Evolutionary conservation across 2,888 invertebrate genomes (phyloP).

Genomic region (Acholoe squamosa): DNA sequence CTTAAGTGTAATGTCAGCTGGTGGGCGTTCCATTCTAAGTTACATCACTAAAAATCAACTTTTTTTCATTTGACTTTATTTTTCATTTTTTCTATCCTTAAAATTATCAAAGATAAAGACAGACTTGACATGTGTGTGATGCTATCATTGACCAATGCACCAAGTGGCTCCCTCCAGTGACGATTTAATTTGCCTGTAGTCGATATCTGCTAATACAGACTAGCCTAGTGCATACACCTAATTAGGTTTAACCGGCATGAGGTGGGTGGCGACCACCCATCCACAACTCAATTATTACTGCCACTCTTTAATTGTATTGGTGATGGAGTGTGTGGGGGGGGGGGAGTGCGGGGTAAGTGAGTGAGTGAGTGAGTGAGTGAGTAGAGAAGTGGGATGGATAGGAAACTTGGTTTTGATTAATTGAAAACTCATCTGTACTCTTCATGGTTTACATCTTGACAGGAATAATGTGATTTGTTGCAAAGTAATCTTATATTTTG

Average conservation of each 20-base stretch:
- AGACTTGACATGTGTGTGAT: not conserved
- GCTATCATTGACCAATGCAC: not conserved
- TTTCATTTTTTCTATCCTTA: too few relatives aligned
- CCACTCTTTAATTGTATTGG: conserved; percentile 10
- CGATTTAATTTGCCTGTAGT: conserved; percentile 6
- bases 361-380: not conserved
- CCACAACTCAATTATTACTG: conserved; percentile 2
- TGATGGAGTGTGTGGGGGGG: not conserved
- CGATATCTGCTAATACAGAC: not conserved
- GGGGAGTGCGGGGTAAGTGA: not conserved
- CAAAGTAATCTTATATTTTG: too few relatives aligned
- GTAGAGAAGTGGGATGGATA: not conserved
- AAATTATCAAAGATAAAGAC: too few relatives aligned
- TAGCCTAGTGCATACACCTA: not conserved
- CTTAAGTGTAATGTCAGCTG: too few relatives aligned
- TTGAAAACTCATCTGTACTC: too few relatives aligned
- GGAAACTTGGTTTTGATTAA: too few relatives aligned
- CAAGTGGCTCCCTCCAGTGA: not conserved
- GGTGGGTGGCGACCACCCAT: not conserved
- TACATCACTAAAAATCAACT: not conserved
- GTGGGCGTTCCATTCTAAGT: too few relatives aligned
- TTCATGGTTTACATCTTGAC: too few relatives aligned
- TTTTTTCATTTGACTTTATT: too few relatives aligned
- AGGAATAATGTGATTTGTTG: too few relatives aligned
- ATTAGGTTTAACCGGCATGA: not conserved